Evolutionary conservation across 2,888 invertebrate genomes (phyloP).

Genomic region (Zaprionus bogoriensis): DNA sequence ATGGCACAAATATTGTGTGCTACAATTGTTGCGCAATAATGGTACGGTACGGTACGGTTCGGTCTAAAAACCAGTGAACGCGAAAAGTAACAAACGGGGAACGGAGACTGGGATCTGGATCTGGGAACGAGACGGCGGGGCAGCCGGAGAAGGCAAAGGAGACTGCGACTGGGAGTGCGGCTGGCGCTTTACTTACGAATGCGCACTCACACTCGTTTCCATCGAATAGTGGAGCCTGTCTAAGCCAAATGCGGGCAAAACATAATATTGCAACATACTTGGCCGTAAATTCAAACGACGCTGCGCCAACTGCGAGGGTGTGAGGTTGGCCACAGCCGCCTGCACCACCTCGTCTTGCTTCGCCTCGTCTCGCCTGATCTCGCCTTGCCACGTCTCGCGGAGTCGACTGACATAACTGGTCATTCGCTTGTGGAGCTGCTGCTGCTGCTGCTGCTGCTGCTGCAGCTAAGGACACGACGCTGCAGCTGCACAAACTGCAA

Average conservation of each 20-base stretch:
- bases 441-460: constrained; percentile 40
- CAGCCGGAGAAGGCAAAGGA: constrained; percentile 6
- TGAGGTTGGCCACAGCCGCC: constrained; percentile 62
- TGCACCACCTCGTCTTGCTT: constrained; percentile 17
- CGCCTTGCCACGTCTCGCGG: constrained; percentile 51
- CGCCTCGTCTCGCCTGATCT: constrained; percentile 14
- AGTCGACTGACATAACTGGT: constrained; percentile 72
- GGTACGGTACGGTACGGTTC: constrained; percentile 13
- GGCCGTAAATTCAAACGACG: constrained; percentile 64
- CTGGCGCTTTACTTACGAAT: constrained; percentile 50
- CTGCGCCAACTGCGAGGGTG: constrained; percentile 67
- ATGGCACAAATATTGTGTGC: constrained; percentile 71
- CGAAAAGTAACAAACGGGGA: constrained; percentile 30
- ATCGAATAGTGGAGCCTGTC: constrained; percentile 54
- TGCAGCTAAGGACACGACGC: constrained; percentile 64
- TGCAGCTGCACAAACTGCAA: constrained; percentile 62
- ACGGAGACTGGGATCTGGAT: constrained; percentile 25
- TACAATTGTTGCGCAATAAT: constrained; percentile 72
- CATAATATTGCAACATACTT: constrained; percentile 74
- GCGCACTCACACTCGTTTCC: constrained; percentile 28
- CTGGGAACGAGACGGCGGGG: constrained; percentile 19
- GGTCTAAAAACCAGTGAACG: constrained; percentile 46
- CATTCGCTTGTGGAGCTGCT: constrained; percentile 65
- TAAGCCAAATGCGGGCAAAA: constrained; percentile 75
- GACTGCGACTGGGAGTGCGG: constrained; percentile 15